Percentiles rank a stretch among this genome's conserved stretches.
phyloP scores from a whole-genome alignment of 2,888 invertebrate genomes.

The Archips crataeganus region DNA sequence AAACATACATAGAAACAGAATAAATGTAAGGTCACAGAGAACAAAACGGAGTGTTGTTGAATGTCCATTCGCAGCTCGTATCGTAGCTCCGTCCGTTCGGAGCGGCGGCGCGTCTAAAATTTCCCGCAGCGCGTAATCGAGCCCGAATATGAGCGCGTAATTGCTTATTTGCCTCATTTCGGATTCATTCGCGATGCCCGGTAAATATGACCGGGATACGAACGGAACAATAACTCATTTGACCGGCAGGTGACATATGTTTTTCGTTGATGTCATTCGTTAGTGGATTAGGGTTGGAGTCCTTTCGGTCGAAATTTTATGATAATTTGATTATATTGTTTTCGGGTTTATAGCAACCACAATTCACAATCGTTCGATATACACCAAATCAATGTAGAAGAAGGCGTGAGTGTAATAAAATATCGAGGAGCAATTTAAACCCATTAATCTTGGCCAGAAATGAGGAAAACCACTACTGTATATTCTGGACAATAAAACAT shows the following conservation, averaged over 20 bases:
- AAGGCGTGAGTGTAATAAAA: no score
- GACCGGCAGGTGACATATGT: slow-evolving; percentile 17
- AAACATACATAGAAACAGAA: slow-evolving; percentile 6
- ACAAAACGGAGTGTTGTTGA: slow-evolving; percentile 27
- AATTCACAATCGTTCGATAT: no score
- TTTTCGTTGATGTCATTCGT: slow-evolving; percentile 10
- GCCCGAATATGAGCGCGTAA: slow-evolving; percentile 76
- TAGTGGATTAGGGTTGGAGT: background rate
- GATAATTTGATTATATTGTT: background rate
- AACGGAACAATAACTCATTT: slow-evolving; percentile 44
- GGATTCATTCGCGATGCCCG: slow-evolving; percentile 69
- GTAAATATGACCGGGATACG: slow-evolving; percentile 52
- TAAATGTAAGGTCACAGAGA: slow-evolving; percentile 15
- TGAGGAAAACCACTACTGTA: no score
- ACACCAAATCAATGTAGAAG: no score
- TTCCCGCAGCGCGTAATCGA: slow-evolving; percentile 73
- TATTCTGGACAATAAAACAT: no score
- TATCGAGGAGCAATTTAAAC: no score
- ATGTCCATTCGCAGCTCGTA: slow-evolving; percentile 37
- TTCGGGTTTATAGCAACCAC: no score
- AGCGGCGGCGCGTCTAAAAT: slow-evolving; percentile 67
- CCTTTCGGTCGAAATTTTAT: background rate
- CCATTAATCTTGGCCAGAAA: no score
- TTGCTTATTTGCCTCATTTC: slow-evolving; percentile 83
- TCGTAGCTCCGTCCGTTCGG: slow-evolving; percentile 42